These are phyloP conservation scores for Nipponia nippon DNA, from an alignment of 2,113 vertebrate species.

Conservation along the genomic window DNA sequence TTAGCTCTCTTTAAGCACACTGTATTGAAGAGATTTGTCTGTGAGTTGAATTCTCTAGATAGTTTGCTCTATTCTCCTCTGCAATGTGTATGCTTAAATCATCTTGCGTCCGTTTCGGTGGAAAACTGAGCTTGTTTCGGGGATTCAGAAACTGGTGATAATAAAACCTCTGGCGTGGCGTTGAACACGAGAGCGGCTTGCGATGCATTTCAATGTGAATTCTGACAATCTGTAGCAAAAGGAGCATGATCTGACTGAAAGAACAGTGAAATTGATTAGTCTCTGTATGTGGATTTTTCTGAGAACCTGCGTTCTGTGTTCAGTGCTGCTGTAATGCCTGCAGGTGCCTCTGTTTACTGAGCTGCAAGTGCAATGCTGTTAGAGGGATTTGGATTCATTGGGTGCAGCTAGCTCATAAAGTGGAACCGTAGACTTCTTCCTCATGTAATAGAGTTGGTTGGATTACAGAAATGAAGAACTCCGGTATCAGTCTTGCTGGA, in stretches of 20 bases:
- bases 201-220: neutral
- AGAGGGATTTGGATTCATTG: neutral
- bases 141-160: neutral
- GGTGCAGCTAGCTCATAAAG: neutral
- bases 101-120: neutral
- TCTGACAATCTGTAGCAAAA: neutral
- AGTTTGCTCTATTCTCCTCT: neutral
- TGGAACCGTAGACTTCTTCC: neutral
- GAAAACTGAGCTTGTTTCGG: neutral
- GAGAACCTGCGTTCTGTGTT: neutral
- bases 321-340: neutral
- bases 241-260: neutral
- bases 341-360: neutral
- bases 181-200: neutral
- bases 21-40: neutral
- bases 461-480: neutral
- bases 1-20: neutral
- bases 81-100: neutral
- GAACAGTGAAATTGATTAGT: conserved; percentile 15
- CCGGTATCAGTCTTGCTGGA: neutral
- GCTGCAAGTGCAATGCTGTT: neutral
- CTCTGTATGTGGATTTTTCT: neutral
- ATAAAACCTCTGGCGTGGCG: neutral
- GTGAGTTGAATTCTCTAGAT: neutral
- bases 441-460: neutral